Percentiles rank a stretch among this genome's conserved stretches.
phyloP scores from a whole-genome alignment of 2,797 vertebrate species.

The Tamandua tetradactyla region DNA sequence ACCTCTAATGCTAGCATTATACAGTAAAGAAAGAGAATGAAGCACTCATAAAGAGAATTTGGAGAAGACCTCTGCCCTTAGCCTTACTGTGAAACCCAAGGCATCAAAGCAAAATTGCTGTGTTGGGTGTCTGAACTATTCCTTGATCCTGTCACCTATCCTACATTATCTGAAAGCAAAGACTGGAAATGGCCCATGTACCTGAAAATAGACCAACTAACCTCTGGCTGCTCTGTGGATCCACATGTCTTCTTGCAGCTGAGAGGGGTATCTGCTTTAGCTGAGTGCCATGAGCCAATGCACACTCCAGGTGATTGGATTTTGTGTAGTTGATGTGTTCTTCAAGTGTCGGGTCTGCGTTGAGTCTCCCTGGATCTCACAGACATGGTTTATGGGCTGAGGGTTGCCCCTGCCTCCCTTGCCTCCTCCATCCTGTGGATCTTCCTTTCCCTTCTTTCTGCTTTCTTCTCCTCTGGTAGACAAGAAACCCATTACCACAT shows the following conservation, averaged over 20 bases:
- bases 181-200: background rate
- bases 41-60: background rate
- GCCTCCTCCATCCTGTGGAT: background rate
- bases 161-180: background rate
- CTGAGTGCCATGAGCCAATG: background rate
- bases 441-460: background rate
- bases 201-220: background rate
- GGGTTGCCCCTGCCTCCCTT: background rate
- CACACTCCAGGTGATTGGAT: no score
- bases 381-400: background rate
- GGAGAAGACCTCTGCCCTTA: background rate
- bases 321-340: background rate
- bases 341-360: background rate
- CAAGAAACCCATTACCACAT: background rate
- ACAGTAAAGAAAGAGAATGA: background rate
- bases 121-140: background rate
- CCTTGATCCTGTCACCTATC: background rate
- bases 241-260: background rate
- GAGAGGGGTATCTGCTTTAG: background rate
- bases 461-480: background rate
- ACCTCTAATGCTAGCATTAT: background rate
- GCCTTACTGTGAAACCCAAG: background rate
- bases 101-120: background rate
- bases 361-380: background rate
- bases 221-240: background rate